Evolutionary conservation across 2,888 invertebrate genomes (phyloP), one percentile per base, ranked within the genome.

Genomic region (Patella pellucida): DNA sequence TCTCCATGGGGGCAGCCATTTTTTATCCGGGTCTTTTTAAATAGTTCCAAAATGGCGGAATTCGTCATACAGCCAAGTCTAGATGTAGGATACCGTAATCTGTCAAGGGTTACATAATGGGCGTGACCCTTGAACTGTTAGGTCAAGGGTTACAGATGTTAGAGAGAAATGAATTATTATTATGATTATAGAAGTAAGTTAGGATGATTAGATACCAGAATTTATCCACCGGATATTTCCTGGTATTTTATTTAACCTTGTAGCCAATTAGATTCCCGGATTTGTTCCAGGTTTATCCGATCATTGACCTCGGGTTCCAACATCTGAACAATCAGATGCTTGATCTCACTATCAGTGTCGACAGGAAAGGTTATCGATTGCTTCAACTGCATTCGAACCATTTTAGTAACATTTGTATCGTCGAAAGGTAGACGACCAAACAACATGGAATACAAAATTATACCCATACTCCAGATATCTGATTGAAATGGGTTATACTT

Each of bases 181-280:
- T n/a, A 62, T 62, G 62, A 62, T 62, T n/a, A n/a, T 62, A 5
- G 12, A n/a, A 56, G 19, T 31, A 31, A 31, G 31, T 31, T 31
- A 56, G 19, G 4, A 62, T 62, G 62, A 62, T 62, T 62, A 19
- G 14, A 19, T 62, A 62, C 62, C 62, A 62, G 19, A 12, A 62
- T 19, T 62, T 62, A 62, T n/a, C 62, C 62, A 62, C 62, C 62
- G 62, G 62, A 62, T 62, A 62, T 23, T 62, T 62, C 62, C 62
- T 23, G 23, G 12, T 62, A 62, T 62, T 62, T 19, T 62, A n/a
- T 62, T 62, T 62, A 62, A n/a, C 23, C 62, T 23, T 19, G n/a
- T 2, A 62, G 62, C 62, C 62, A 62, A n/a, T 62, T 12, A 23
- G 62, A 62, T 62, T 62, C 23, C 23, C 14, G 62, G 62, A 62